Conservation (phyloP, 2,113 vertebrate genomes). For the Climacteris rufus region DNA sequence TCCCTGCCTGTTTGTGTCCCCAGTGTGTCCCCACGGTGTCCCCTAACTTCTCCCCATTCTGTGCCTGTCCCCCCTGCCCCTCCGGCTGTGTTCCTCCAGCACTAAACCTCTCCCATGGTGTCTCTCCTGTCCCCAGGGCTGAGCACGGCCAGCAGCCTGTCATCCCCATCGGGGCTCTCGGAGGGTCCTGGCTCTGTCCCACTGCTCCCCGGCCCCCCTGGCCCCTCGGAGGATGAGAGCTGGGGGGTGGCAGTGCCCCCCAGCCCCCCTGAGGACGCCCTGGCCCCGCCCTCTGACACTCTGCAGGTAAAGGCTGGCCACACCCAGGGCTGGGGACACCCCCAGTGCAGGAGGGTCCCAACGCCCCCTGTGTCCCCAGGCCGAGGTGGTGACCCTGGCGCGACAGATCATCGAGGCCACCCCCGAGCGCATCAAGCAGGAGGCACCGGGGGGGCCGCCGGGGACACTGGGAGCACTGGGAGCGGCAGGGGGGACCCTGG, state of each 20-base stretch:
- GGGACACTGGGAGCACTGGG: background rate
- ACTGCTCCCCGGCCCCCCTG: background rate
- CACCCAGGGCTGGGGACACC: background rate
- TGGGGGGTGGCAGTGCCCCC: background rate
- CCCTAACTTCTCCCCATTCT: background rate
- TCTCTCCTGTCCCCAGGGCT: background rate
- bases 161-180: background rate
- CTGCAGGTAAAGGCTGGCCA: background rate
- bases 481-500: background rate
- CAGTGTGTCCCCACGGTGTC: fast-evolving
- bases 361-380: background rate
- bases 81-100: background rate
- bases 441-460: background rate
- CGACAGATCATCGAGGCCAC: background rate
- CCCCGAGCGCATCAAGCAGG: background rate
- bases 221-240: background rate
- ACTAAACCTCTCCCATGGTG: fast-evolving
- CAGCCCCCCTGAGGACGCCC: background rate
- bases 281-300: background rate
- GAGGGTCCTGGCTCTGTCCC: background rate
- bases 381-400: background rate
- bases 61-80: fast-evolving
- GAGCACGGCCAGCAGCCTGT: background rate
- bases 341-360: background rate
- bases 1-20: background rate